Percentiles rank a stretch among this genome's conserved stretches.
These are phyloP conservation scores for Melanotaenia pygmaea DNA, from an alignment of 2,797 vertebrate genomes.

Conservation along the genomic window DNA sequence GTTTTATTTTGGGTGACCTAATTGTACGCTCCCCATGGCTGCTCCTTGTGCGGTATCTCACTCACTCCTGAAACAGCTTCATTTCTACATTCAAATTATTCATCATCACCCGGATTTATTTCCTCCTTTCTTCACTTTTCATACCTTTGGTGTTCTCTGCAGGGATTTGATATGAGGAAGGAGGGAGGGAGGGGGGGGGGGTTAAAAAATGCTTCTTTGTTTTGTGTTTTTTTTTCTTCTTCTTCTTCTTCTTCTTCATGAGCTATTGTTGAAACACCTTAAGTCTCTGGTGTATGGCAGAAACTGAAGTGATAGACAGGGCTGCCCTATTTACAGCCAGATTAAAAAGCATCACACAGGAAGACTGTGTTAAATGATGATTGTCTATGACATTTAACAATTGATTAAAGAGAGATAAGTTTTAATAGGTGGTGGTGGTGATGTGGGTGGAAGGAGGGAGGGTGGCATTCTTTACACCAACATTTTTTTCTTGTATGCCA, in stretches of 20 bases:
- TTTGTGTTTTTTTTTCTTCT: conserved; percentile 61
- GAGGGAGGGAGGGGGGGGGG: conserved; percentile 31
- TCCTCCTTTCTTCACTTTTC: conserved; percentile 85
- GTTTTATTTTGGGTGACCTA: conserved; percentile 85
- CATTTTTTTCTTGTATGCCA: conserved; percentile 49
- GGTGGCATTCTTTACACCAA: conserved; percentile 49
- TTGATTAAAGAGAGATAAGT: conserved; percentile 84
- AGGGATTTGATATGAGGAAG: conserved; percentile 84
- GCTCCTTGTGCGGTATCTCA: conserved; percentile 80
- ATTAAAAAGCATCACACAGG: conserved; percentile 85
- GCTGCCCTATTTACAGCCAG: conserved; percentile 87
- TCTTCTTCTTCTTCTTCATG: conserved; percentile 67
- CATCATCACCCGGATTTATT: conserved; percentile 85
- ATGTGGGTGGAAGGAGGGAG: conserved; percentile 55
- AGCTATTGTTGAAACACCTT: conserved; percentile 88
- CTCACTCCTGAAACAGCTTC: conserved; percentile 83
- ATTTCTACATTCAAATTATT: conserved; percentile 88
- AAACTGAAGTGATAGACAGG: conserved; percentile 83
- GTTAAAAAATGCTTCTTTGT: conserved; percentile 76
- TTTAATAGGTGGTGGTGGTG: conserved; percentile 76
- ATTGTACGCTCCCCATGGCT: conserved; percentile 84
- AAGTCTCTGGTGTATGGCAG: conserved; percentile 84
- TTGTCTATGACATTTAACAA: conserved; percentile 84
- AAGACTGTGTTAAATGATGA: conserved; percentile 83
- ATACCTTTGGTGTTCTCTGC: conserved; percentile 87